Conservation (phyloP, 1,140 invertebrate species). For the Heliothis subflexa region DNA sequence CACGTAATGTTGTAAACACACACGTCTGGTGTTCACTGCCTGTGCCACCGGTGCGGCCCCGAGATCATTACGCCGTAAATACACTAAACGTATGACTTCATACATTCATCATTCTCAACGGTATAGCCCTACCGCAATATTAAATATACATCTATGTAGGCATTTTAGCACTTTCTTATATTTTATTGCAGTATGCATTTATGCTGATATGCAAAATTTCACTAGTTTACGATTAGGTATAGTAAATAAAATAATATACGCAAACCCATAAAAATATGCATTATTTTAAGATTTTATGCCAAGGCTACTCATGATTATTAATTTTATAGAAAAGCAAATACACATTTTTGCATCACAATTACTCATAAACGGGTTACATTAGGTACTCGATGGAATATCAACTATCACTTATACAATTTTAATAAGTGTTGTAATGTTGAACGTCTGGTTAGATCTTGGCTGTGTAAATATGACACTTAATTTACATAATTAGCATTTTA, state of each 20-base stretch:
- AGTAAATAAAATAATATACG: background rate
- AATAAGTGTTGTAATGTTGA: too few relatives aligned
- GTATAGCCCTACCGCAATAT: conserved; percentile 33
- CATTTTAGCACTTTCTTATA: conserved; percentile 11
- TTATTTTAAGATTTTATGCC: too few relatives aligned
- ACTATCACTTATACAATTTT: too few relatives aligned
- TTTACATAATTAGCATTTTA: too few relatives aligned
- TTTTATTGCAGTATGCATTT: conserved; percentile 25
- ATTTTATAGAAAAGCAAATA: too few relatives aligned
- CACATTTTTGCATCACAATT: too few relatives aligned
- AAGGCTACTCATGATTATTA: too few relatives aligned
- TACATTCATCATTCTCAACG: conserved; percentile 48
- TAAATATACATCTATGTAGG: conserved; percentile 4
- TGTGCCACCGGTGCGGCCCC: conserved; percentile 39
- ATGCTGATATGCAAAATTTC: conserved; percentile 12
- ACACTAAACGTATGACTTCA: conserved; percentile 55
- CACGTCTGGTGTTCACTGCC: conserved; percentile 46
- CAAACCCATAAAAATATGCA: background rate
- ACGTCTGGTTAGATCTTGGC: too few relatives aligned
- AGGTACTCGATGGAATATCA: too few relatives aligned
- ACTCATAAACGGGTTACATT: too few relatives aligned
- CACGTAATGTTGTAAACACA: conserved; percentile 51
- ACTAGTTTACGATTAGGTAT: background rate
- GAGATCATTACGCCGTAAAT: conserved; percentile 50
- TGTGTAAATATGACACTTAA: too few relatives aligned